Evolutionary conservation across 2,797 vertebrate species (phyloP), one percentile per base, ranked within the genome.

Genomic region (Tauraco hartlaubi): DNA sequence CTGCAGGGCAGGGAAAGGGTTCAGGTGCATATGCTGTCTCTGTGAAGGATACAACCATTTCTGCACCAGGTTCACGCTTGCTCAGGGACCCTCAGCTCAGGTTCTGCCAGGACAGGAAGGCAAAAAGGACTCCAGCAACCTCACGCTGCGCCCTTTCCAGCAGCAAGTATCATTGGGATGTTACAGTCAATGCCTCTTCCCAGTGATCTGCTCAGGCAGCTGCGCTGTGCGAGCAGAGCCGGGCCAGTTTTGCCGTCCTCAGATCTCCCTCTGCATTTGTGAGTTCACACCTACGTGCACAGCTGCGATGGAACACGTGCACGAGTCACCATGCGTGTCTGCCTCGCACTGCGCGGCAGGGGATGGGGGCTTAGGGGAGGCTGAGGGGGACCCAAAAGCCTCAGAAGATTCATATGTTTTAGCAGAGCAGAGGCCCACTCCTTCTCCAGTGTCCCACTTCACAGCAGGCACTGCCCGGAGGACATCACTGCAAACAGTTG

Each of bases 301-400:
- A 2, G 5, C 67, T 41, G 44, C 11, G 41, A 31, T 21, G 6
- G 8, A 64, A 56, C 2, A 35, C 0, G 1, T 12, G 26, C 10
- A 5, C 1, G 10, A 54, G 21, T 33, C 52, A 31, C 46, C 28
- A 15, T 3, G 11, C 1, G 4, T 20, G 12, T 55, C 25, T 75
- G 56, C 49, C 51, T 73, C 5, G 0, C 28, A 46, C 31, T 26
- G 77, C 63, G 41, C 61, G 63, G 22, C 44, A 76, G 23, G 15
- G 20, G 4, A 51, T 19, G 16, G 25, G 9, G 19, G 4, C 35
- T 55, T 31, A 19, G 71, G 54, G 29, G 28, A 43, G 2, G 11
- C 48, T n/a, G 26, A 59, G 16, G 18, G 5, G 41, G 7, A 41
- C 33, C 41, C 43, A 26, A 52, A 71, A 68, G 18, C 35, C 28